Evolutionary conservation across 2,797 vertebrate genomes (phyloP), one percentile per base, ranked within the genome.

Genomic region (Dermochelys coriacea): DNA sequence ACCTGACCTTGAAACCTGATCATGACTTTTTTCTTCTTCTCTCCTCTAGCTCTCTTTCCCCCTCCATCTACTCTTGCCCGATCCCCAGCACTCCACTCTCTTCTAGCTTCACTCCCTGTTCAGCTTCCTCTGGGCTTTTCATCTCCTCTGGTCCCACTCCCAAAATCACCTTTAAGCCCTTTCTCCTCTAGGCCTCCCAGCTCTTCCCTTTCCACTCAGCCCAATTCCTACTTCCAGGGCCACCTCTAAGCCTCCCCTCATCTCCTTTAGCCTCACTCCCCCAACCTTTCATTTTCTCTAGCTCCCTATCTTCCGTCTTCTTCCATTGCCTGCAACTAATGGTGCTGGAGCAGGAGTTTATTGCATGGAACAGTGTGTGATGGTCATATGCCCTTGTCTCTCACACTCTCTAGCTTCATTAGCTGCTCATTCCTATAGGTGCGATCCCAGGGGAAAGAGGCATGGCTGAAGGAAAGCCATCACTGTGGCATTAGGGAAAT

Each of bases 361-460:
- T 86, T 88, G 87, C 37, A 77, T 54, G 57, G 79, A 94, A 52
- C 23, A 86, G 27, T 14, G 21, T 52, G 89, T 55, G 84, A 85
- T 52, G 87, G 88, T 91, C 57, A 10, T 4, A 81, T 91, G 81
- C 61, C 84, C 16, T 77, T 95, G 61, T 47, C 52, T 75, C 87
- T 90, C 85, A 31, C 79, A 59, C 55, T 50, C 92, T 93, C 94
- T 97, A 86, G 84, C 64, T 87, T 93, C 91, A 93, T 47, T 25
- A 82, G 79, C 34, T 54, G 12, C 27, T 91, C 27, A 78, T 87
- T 93, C 82, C 74, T 85, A 8, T 55, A 54, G 86, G 85, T 84
- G 49, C 31, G 23, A 80, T 37, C 37, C 5, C 25, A 12, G n/a
- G 68, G 68, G 61, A n/a, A 19, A 41, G 34, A 41, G 19, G 64